Evolutionary conservation across 2,888 invertebrate genomes (phyloP), one percentile per base, ranked within the genome.

Genomic region (Drosophila leonis): DNA sequence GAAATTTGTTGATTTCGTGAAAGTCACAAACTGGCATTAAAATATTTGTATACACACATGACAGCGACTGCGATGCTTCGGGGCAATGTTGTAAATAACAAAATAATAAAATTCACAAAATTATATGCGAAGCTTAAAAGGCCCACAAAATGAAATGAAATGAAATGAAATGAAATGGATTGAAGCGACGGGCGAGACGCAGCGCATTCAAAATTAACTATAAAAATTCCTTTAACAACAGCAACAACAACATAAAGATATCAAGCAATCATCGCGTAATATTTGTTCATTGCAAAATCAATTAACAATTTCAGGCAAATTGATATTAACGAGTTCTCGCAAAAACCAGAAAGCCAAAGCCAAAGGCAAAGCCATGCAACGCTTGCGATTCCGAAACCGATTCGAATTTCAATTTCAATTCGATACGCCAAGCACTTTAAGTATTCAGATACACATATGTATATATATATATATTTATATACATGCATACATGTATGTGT

Each of bases 221-320:
- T 65, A 59, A 65, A 80, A 71, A 80, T 70, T 56, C 64, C 57
- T 54, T 62, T 29, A 55, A 33, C 24, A 52, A 39, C 29, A 54
- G 27, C 20, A 42, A 12, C 41, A 75, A 48, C 44, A 65, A 42
- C 57, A 69, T 44, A 18, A 42, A 65, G 54, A 77, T 52, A 46
- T 61, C 52, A 59, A 75, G 75, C 76, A 77, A 77, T 77, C 73
- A 85, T 88, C 88, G 86, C 83, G 86, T 79, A 90, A 86, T 90
- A 88, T 90, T 81, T 88, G 78, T 78, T 90, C 88, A 91, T 91
- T 90, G 90, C 90, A 88, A 90, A 90, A 90, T 89, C 90, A 90
- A 90, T 90, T 90, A 90, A 83, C 91, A 78, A 87, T 91, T 91
- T 87, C 77, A 74, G 80, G 89, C 88, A 90, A 90, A 90, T 91